Evolutionary conservation across 2,113 vertebrate genomes (phyloP), one percentile per base, ranked within the genome.

Genomic region (Chionomys nivalis): DNA sequence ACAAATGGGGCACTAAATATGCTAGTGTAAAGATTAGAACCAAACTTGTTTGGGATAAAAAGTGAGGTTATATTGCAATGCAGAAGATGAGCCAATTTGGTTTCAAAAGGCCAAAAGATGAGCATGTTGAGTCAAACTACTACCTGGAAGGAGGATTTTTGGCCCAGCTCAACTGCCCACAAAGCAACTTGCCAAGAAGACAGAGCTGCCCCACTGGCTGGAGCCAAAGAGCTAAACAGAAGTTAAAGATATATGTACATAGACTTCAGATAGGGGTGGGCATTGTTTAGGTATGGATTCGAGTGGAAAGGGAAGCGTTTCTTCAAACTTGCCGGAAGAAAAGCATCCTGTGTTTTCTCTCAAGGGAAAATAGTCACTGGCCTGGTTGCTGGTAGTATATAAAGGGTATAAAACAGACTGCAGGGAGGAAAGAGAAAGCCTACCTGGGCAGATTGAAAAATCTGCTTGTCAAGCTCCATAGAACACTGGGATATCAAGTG

Each of bases 401-500:
- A 96, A 97, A 81, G 58, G 85, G 58, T 81, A 39, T 95, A 72
- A 97, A 97, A 93, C 89, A 96, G 89, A 91, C 83, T 16, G 19
- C 36, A 91, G 10, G 44, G 79, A 55, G 58, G n/a, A 93, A 96
- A 87, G 8, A 96, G 85, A 73, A 96, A 96, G 86, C 52, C 24
- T n/a, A 87, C 49, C 58, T 66, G 61, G 66, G 61, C 28, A 3
- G 58, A 31, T 23, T 95, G 87, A 95, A 95, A 95, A 96, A 97
- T 81, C 78, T 49, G 87, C 79, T 72, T 77, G 63, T 75, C 94
- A 93, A 96, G 63, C 91, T 92, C 87, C 81, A 63, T 0, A 55
- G 94, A 96, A 58, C 94, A 86, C 90, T 52, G 0, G 91, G 96
- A 73, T 93, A 96, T 97, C 91, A 98, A 90, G 88, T 49, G 36